These are phyloP conservation scores for Halcyon senegalensis DNA, from an alignment of 2,113 vertebrate species.

Conservation along the genomic window DNA sequence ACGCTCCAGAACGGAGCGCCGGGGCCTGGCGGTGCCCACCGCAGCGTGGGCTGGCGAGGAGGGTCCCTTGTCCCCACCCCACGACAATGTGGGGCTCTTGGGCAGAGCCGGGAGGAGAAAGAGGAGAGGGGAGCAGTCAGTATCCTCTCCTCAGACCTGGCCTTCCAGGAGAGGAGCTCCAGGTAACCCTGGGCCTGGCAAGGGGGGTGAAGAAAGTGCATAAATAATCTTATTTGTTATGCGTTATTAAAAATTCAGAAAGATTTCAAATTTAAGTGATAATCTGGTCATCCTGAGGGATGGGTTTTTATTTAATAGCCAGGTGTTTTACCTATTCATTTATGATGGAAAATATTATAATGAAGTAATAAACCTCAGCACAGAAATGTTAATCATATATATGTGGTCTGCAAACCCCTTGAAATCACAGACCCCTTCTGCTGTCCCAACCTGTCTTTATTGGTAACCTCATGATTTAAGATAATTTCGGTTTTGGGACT, in stretches of 20 bases:
- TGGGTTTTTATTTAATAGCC: conserved; percentile 74
- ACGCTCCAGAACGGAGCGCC: not conserved
- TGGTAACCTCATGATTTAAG: conserved; percentile 35
- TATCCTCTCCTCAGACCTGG: not conserved
- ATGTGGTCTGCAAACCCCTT: conserved; percentile 10
- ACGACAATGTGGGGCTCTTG: not conserved
- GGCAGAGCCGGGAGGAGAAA: conserved; percentile 25
- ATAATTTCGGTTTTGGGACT: conserved; percentile 33
- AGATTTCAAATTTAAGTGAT: conserved; percentile 78
- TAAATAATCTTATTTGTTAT: conserved; percentile 75
- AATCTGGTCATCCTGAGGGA: conserved; percentile 76
- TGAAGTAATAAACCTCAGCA: conserved; percentile 69
- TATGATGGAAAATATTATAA: conserved; percentile 77
- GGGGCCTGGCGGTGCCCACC: not conserved
- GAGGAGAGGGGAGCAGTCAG: not conserved
- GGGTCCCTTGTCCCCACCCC: not conserved
- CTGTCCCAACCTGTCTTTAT: conserved; percentile 44
- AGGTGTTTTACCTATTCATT: conserved; percentile 79
- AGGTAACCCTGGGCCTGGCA: conserved; percentile 13
- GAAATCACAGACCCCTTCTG: conserved; percentile 68
- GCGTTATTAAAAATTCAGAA: conserved; percentile 75
- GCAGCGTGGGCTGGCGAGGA: not conserved
- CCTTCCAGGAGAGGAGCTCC: not conserved
- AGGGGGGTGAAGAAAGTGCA: conserved; percentile 55
- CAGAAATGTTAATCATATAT: conserved; percentile 73